Evolutionary conservation across 2,113 vertebrate species (phyloP), one percentile per base, ranked within the genome.

Genomic region (Catharus minimus): DNA sequence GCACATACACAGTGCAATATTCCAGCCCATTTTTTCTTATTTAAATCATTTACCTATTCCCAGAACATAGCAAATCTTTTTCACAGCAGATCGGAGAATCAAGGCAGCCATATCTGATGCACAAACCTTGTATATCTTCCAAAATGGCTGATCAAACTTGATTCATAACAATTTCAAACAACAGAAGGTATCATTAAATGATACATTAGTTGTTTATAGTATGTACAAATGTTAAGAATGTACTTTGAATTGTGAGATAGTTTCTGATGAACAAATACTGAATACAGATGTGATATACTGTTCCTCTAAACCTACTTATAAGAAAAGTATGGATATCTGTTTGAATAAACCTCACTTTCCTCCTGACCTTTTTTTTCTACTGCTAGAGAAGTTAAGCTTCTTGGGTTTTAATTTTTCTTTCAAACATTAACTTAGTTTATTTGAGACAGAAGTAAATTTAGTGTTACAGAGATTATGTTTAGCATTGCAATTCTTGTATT

Each of bases 371-470:
- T 94, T 94, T 57, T 86, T 72, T 21, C 22, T 72, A 75, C 49
- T 80, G 24, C 23, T 91, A 82, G 61, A 77, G 58, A 83, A 85
- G 75, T 77, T 89, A 64, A 33, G 75, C 66, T n/a, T 65, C 53
- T 46, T 80, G 72, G 56, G 43, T 84, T 85, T 90, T 74, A 58
- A 83, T 44, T 46, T 66, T 20, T 89, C 39, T 52, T 80, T 73
- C 82, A 94, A 90, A 77, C 24, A 53, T 10, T 23, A 81, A 61
- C 8, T 28, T 14, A 36, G 46, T 58, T 91, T 90, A 75, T 88
- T 93, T 91, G 86, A 87, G 32, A 89, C 41, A 61, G 77, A 88
- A 89, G 75, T 88, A 61, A 90, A 87, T 76, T 91, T 88, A 73
- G 16, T 96, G 55, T 87, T 90, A 90, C n/a, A 84, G 39, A 82